phyloP scores from a whole-genome alignment of 2,797 vertebrate species.

The Pangasius macronema region DNA sequence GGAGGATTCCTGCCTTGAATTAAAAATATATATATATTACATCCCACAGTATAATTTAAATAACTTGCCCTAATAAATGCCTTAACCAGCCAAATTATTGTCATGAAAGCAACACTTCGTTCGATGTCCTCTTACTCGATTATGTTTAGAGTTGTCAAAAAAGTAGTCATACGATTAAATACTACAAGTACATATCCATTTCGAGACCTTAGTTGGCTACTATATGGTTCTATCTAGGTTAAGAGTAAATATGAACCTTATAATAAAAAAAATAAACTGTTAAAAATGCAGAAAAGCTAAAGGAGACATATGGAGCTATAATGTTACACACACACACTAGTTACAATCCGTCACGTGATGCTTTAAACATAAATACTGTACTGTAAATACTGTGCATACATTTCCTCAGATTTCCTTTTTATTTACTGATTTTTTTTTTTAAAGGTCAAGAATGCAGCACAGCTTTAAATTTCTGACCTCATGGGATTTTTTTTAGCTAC shows the following conservation, averaged over 20 bases:
- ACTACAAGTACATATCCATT: no score
- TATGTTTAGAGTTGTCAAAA: no score
- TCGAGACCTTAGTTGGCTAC: not conserved
- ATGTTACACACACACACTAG: not conserved
- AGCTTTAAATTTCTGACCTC: not conserved
- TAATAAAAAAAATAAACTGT: not conserved
- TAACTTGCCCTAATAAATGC: not conserved
- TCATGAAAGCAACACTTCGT: no score
- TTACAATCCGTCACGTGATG: not conserved
- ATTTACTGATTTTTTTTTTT: not conserved
- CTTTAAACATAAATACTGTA: not conserved
- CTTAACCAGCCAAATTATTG: not conserved
- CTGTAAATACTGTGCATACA: not conserved
- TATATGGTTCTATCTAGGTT: not conserved
- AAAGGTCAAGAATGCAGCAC: not conserved
- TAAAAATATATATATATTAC: not conserved
- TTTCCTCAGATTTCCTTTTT: not conserved
- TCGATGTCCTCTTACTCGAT: no score
- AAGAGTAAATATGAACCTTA: not conserved
- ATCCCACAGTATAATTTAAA: not conserved
- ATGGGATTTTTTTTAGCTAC: not conserved
- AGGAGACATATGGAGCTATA: not conserved
- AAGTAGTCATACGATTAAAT: no score
- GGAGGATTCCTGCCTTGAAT: not conserved
- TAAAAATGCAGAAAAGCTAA: not conserved